A percentile compares a stretch with the other conserved stretches of the same genome.
Evolutionary conservation across 2,888 invertebrate genomes (phyloP).

Genomic region (Drosophila multiciliata): DNA sequence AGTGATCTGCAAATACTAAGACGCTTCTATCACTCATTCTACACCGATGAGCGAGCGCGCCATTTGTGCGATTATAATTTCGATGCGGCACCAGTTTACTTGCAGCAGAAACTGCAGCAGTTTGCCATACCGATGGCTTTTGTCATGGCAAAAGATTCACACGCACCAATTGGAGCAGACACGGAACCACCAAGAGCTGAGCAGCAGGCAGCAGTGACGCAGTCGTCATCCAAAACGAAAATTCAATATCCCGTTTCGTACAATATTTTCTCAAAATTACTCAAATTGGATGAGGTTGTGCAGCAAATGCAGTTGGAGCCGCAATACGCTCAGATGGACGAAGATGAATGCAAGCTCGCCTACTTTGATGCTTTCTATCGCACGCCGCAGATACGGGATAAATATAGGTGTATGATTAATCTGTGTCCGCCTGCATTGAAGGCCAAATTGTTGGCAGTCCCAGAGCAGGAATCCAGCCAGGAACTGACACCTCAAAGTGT

Average conservation of each 20-base stretch:
- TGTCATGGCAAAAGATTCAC: background rate
- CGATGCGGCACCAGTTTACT: slow-evolving; percentile 30
- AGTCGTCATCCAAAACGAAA: no score
- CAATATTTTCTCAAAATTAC: slow-evolving; percentile 24
- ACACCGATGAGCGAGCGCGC: slow-evolving; percentile 17
- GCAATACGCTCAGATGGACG: slow-evolving; percentile 7
- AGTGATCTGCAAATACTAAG: slow-evolving; percentile 3
- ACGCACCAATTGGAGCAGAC: background rate
- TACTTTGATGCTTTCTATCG: slow-evolving; percentile 47
- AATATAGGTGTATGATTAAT: slow-evolving; percentile 16
- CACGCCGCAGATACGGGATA: slow-evolving; percentile 33
- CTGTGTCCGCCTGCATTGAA: slow-evolving; percentile 24
- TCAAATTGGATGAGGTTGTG: slow-evolving; percentile 40
- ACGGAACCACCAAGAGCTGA: background rate
- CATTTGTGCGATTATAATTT: slow-evolving; percentile 36
- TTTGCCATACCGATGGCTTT: slow-evolving; percentile 19
- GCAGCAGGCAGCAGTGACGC: no score
- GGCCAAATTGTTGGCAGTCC: slow-evolving; percentile 32
- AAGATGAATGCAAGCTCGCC: slow-evolving; percentile 20
- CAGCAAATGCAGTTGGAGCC: slow-evolving; percentile 38
- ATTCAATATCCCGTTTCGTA: slow-evolving; percentile 38
- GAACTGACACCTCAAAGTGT: background rate
- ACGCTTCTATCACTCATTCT: slow-evolving; percentile 39
- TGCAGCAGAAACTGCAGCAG: slow-evolving; percentile 25
- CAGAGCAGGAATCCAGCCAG: background rate